These are phyloP conservation scores for Numida meleagris DNA, from an alignment of 2,113 vertebrate species.

Conservation along the genomic window DNA sequence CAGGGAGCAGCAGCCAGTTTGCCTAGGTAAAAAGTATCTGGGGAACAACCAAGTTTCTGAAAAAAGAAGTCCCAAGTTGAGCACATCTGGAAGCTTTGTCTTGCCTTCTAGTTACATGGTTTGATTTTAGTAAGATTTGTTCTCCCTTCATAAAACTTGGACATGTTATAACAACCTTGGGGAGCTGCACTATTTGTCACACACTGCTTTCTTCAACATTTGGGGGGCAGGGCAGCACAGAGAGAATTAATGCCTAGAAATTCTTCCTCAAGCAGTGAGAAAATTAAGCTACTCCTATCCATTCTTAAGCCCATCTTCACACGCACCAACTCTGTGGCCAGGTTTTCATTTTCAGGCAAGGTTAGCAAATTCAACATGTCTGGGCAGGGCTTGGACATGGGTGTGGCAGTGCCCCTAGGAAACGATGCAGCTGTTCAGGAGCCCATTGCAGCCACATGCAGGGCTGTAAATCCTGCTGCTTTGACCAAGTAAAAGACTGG, in stretches of 20 bases:
- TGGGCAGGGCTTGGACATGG: neutral
- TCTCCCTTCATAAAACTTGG: neutral
- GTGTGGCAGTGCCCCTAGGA: neutral
- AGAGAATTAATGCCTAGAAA: neutral
- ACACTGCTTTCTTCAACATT: neutral
- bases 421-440: neutral
- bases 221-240: neutral
- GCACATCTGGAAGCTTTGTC: neutral
- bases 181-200: neutral
- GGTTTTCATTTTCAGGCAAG: neutral
- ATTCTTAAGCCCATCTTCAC: neutral
- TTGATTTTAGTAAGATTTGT: neutral
- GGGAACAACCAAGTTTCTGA: neutral
- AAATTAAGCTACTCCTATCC: neutral
- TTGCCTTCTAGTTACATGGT: neutral
- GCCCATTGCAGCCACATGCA: accelerated
- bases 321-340: accelerated
- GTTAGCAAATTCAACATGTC: neutral
- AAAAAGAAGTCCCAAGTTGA: neutral
- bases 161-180: accelerated
- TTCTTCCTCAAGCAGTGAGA: neutral
- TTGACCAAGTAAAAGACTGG: neutral
- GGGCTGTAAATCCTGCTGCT: neutral
- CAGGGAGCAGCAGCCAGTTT: neutral
- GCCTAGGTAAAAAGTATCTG: neutral